phyloP scores from a whole-genome alignment of 2,888 invertebrate genomes.

The Caenorhabditis japonica region DNA sequence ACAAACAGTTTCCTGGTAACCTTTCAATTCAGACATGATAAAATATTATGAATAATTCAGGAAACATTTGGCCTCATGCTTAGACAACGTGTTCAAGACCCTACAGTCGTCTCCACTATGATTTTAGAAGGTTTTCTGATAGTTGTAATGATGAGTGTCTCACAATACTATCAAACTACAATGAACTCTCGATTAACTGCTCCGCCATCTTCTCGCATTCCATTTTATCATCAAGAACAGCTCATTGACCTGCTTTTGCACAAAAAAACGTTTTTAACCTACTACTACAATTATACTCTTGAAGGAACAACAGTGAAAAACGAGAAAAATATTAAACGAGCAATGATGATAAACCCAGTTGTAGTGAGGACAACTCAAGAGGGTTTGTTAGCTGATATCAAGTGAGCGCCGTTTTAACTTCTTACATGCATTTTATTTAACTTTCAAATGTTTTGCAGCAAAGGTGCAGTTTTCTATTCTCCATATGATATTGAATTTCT shows the following conservation, averaged over 20 bases:
- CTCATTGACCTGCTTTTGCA: constrained; percentile 56
- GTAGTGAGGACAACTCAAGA: constrained; percentile 44
- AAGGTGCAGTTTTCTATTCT: constrained; percentile 63
- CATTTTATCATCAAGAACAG: constrained; percentile 61
- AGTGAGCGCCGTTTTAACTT: constrained; percentile 41
- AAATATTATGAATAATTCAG: constrained; percentile 26
- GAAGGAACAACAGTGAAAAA: constrained; percentile 61
- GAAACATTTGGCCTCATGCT: constrained; percentile 62
- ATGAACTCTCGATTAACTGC: constrained; percentile 67
- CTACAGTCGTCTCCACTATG: constrained; percentile 52
- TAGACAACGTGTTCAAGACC: constrained; percentile 60
- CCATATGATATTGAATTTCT: constrained; percentile 64
- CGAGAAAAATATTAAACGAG: constrained; percentile 44
- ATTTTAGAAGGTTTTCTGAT: constrained; percentile 57
- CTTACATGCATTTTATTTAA: neutral
- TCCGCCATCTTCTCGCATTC: constrained; percentile 56
- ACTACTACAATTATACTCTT: constrained; percentile 54
- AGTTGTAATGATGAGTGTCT: constrained; percentile 55
- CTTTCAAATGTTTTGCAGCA: constrained; percentile 19
- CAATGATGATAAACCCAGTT: constrained; percentile 56
- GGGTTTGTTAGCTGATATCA: constrained; percentile 52
- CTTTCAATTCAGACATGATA: neutral
- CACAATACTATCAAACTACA: constrained; percentile 61
- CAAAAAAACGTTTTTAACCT: constrained; percentile 57
- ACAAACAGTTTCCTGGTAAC: constrained; percentile 55